These are phyloP conservation scores for Tenthredo distinguenda DNA, from an alignment of 2,888 invertebrate species.

Conservation along the genomic window DNA sequence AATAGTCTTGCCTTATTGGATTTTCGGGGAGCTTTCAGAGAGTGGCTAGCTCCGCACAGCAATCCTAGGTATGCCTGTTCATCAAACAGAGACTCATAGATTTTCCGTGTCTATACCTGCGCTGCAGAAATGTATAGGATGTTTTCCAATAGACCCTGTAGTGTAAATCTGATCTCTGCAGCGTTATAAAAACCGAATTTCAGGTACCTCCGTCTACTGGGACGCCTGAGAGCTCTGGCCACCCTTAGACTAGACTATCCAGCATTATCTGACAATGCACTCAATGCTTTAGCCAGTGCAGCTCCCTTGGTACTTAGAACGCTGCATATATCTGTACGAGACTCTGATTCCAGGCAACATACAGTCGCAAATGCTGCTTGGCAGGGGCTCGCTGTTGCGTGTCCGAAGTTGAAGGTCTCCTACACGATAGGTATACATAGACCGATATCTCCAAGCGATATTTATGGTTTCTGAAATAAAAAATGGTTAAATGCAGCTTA, in stretches of 20 bases:
- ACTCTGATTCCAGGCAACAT: constrained; percentile 77
- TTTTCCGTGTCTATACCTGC: not conserved
- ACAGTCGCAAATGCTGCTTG: constrained; percentile 76
- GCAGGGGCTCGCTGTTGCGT: constrained; percentile 74
- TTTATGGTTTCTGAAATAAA: not conserved
- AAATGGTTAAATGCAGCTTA: not conserved
- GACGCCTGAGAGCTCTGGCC: constrained; percentile 74
- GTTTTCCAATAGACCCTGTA: not conserved
- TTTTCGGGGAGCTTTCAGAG: constrained; percentile 77
- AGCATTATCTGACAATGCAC: constrained; percentile 76
- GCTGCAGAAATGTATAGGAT: not conserved
- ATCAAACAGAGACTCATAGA: not conserved
- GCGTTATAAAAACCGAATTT: constrained; percentile 12
- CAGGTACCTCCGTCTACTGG: constrained; percentile 73
- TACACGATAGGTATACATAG: constrained; percentile 71
- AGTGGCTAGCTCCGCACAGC: constrained; percentile 75
- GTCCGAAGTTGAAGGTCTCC: constrained; percentile 77
- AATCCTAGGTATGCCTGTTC: constrained; percentile 69
- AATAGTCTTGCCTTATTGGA: constrained; percentile 75
- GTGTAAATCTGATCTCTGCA: not conserved
- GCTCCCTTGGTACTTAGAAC: constrained; percentile 72
- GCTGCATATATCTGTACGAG: constrained; percentile 77
- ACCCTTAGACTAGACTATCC: constrained; percentile 78
- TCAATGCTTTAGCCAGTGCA: constrained; percentile 76
- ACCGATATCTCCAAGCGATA: not conserved